These are phyloP conservation scores for Porphyrio hochstetteri DNA, from an alignment of 2,113 vertebrate genomes.

Conservation along the genomic window DNA sequence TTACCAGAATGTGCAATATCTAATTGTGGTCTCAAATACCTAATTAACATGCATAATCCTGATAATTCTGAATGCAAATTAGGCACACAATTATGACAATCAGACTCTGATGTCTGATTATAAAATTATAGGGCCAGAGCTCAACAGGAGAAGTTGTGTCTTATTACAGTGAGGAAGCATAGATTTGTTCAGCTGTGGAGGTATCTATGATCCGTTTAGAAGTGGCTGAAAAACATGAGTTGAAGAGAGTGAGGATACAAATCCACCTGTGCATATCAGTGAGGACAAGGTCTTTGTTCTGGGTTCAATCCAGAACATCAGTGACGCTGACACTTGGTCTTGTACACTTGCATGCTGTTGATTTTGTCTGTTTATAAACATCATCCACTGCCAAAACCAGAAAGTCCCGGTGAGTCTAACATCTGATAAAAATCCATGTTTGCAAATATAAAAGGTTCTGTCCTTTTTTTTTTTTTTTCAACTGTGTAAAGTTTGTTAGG, in stretches of 20 bases:
- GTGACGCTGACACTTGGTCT: background rate
- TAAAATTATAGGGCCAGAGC: slow-evolving; percentile 45
- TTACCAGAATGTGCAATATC: background rate
- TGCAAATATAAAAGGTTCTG: background rate
- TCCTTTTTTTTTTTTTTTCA: background rate
- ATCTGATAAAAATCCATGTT: background rate
- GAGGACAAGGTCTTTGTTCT: background rate
- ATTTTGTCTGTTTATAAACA: background rate
- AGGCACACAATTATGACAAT: slow-evolving; percentile 54
- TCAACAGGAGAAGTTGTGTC: background rate
- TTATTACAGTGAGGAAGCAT: background rate
- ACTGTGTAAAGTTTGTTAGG: background rate
- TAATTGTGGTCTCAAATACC: slow-evolving; percentile 34
- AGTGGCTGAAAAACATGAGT: background rate
- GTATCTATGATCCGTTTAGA: background rate
- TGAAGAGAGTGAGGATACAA: background rate
- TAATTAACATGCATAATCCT: slow-evolving; percentile 42
- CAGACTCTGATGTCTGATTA: slow-evolving; percentile 49
- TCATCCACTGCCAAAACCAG: background rate
- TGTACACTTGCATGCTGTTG: background rate
- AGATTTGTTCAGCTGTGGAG: background rate
- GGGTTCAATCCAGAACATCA: background rate
- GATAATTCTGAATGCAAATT: slow-evolving; percentile 43
- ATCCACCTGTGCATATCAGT: background rate
- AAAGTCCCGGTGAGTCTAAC: background rate